phyloP scores from a whole-genome alignment of 2,113 vertebrate species.

The Lepus timidus region DNA sequence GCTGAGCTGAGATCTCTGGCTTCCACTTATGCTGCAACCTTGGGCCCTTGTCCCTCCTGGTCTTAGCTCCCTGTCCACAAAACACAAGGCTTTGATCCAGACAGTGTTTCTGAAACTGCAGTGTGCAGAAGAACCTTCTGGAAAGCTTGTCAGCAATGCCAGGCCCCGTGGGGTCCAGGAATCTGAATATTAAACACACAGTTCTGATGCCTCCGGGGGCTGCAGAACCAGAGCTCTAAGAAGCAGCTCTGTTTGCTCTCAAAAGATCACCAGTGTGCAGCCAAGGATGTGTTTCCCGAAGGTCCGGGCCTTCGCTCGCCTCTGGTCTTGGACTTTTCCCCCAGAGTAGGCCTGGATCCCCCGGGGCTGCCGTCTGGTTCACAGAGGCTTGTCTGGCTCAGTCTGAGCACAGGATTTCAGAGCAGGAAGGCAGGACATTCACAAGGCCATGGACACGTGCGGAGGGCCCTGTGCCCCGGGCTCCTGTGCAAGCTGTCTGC shows the following conservation, averaged over 20 bases:
- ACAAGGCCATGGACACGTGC: accelerated
- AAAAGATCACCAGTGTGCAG: neutral
- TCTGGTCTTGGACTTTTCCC: accelerated
- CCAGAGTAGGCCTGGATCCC: neutral
- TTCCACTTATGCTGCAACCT: neutral
- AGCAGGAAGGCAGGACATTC: neutral
- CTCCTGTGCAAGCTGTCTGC: neutral
- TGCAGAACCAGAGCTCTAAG: neutral
- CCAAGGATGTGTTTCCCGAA: neutral
- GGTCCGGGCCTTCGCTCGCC: accelerated
- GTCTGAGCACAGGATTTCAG: neutral
- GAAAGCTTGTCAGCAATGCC: neutral
- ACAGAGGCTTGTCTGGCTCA: neutral
- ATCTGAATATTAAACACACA: no score
- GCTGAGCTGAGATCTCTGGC: neutral
- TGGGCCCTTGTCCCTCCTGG: neutral
- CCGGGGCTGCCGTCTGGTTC: neutral
- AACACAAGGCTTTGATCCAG: neutral
- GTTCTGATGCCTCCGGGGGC: neutral
- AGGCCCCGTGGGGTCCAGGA: neutral
- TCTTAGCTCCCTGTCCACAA: neutral
- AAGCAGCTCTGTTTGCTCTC: neutral
- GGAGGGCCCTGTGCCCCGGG: neutral
- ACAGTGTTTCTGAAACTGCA: neutral
- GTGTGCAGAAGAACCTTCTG: neutral